Base-by-base conservation (phyloP, 1,140 invertebrate genomes). In the Meloidogyne exigua region DNA sequence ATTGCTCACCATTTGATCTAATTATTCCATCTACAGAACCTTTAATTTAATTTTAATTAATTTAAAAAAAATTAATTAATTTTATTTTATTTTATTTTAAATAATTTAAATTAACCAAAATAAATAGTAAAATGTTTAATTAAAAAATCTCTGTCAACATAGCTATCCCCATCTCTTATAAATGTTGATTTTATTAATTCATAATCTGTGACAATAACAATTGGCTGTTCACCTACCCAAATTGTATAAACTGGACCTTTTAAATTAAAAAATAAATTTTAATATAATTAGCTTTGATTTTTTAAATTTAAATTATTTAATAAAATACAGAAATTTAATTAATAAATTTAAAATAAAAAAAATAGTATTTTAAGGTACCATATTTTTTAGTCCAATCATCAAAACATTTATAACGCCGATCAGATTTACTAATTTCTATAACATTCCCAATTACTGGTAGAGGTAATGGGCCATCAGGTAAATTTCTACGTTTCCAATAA, bases 1-100 rank as follows among this genome's bases (percentile, higher is more conserved):
- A 95, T 23, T 91, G 83, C 7, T 90, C 89, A 0, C 93, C 93
- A 87, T 94, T 92, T 1, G 93, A 90, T 76, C 70, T 32, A 28
- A 75, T 74, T 10, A 80, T 23, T 0, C 79, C 79, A 26, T 72
- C 49, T 7, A 42, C 26, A 21, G 71, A 79, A 25, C 68, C 78
- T 67, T 12, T 13, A 26, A 32, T 26, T 26, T 9, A 44, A 32
- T 32, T 3, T 32, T 32, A 32, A 32, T 32, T 32, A 49, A 62
- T 21, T n/a, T 71, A 28, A 44, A 25, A 28, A 70, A 1, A 70
- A 71, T 39, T 36, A 28, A 23, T 63, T 36, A 71, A 26, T n/a
- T n/a, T n/a, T n/a, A n/a, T n/a, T n/a, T 36, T 28, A 70, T 42
- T 70, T 36, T 57, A 25, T 70, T 25, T n/a, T n/a, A n/a, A n/a